A percentile compares a stretch with the other conserved stretches of the same genome.
phyloP scores from a whole-genome alignment of 2,113 vertebrate species.

The Leptosomus discolor region DNA sequence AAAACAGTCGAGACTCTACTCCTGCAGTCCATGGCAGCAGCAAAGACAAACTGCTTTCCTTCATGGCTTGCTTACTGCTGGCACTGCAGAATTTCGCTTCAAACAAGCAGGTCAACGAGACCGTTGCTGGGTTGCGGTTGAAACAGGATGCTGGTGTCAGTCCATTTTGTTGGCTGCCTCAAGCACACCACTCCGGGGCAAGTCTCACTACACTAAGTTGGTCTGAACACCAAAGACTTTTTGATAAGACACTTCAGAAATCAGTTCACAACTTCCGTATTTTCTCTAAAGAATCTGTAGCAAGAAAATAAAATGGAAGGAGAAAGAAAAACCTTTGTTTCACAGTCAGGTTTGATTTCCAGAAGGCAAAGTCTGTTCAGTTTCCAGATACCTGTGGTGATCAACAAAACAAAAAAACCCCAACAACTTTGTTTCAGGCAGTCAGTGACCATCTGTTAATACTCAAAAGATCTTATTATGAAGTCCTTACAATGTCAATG shows the following conservation, averaged over 20 bases:
- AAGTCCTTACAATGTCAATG: constrained; percentile 46
- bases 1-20: not conserved
- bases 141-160: not conserved
- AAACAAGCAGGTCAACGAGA: constrained; percentile 16
- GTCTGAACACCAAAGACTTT: not conserved
- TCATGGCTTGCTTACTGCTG: not conserved
- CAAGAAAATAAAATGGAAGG: not conserved
- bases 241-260: not conserved
- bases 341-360: constrained; percentile 46
- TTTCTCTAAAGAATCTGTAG: not conserved
- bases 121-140: not conserved
- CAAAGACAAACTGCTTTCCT: not conserved
- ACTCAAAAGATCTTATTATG: constrained; percentile 63
- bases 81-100: constrained; percentile 34
- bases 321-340: constrained; percentile 25
- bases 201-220: not conserved
- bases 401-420: constrained; percentile 41
- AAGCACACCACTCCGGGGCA: not conserved
- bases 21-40: not conserved
- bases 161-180: not conserved
- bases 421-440: constrained; percentile 68
- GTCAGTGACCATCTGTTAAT: constrained; percentile 67
- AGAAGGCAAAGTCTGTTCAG: constrained; percentile 57
- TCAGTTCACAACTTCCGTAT: not conserved
- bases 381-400: constrained; percentile 66